Conservation (phyloP, 2,113 vertebrate species). For the Lucifuga dentata region DNA sequence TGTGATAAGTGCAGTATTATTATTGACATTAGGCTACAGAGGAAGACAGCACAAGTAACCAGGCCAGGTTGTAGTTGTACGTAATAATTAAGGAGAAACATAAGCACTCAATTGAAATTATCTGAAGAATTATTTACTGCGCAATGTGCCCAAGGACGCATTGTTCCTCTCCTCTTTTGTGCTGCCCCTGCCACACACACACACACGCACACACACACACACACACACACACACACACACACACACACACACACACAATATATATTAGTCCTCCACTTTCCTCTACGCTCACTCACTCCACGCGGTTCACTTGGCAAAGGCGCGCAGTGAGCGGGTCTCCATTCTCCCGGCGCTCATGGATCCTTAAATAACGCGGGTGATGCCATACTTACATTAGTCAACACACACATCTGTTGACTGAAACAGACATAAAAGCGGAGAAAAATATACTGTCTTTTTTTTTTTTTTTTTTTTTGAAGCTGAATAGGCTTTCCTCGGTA, state of each 20-base stretch:
- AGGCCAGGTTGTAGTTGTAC: too few relatives aligned
- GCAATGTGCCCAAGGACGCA: too few relatives aligned
- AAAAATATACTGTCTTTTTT: neutral
- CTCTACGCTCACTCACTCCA: conserved; percentile 23
- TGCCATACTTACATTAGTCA: neutral
- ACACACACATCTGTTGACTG: neutral
- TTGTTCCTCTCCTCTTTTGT: neutral
- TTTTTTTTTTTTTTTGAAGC: neutral
- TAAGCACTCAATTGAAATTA: too few relatives aligned
- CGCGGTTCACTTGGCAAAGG: conserved; percentile 28
- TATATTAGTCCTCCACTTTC: conserved; percentile 26
- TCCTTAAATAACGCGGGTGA: neutral
- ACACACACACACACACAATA: conserved; percentile 8
- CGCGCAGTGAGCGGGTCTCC: conserved; percentile 33
- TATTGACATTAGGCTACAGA: too few relatives aligned
- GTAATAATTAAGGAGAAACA: too few relatives aligned
- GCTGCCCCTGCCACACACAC: neutral
- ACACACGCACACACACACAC: neutral
- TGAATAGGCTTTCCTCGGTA: conserved; percentile 3
- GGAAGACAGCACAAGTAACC: too few relatives aligned
- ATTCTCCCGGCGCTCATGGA: conserved; percentile 19
- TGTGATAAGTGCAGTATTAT: too few relatives aligned
- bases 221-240: neutral
- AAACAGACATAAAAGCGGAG: neutral
- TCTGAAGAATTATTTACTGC: too few relatives aligned